Evolutionary conservation across 2,797 vertebrate species (phyloP), one percentile per base, ranked within the genome.

Genomic region (Neosalanx taihuensis): DNA sequence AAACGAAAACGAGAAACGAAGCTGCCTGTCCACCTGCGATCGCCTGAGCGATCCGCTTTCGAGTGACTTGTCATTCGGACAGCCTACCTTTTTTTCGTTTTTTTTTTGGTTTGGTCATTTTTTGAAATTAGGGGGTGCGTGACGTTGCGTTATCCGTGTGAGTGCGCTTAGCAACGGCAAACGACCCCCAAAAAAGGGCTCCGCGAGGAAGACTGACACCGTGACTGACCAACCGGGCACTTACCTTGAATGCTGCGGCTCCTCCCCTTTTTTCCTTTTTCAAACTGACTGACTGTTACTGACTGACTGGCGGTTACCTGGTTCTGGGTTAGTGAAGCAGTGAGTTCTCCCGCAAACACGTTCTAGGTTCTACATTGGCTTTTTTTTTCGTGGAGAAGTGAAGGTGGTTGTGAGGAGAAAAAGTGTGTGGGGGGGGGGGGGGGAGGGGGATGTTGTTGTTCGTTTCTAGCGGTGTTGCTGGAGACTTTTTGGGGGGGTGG

Each of bases 261-360:
- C 83, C 84, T 83, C 79, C 83, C 87, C 84, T 75, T 87, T 85
- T 85, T 90, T 85, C 90, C 83, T 85, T 85, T 90, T 85, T 90
- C 83, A 88, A 86, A 90, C 89, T 90, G 92, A 91, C 93, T 93
- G 91, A 91, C 91, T 93, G 83, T 86, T 85, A 85, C 92, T 93
- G 90, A 90, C 90, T 92, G 91, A 90, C 88, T 92, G 83, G 66
- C 72, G 83, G 86, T 92, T 92, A 92, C 91, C 91, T 91, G 84
- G 70, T 56, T 87, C 89, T 84, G 80, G 83, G 88, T 92, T 90
- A 93, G 91, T 90, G 90, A 91, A 77, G 91, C 87, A 77, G 91
- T 87, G 87, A 92, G 89, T 86, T 90, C 81, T 91, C 82, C 86
- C 81, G 86, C 85, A 91, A 90, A 85, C 84, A 81, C 80, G 80